Evolutionary conservation across 2,797 vertebrate genomes (phyloP).

Genomic region (Schizopygopsis pylzovi): DNA sequence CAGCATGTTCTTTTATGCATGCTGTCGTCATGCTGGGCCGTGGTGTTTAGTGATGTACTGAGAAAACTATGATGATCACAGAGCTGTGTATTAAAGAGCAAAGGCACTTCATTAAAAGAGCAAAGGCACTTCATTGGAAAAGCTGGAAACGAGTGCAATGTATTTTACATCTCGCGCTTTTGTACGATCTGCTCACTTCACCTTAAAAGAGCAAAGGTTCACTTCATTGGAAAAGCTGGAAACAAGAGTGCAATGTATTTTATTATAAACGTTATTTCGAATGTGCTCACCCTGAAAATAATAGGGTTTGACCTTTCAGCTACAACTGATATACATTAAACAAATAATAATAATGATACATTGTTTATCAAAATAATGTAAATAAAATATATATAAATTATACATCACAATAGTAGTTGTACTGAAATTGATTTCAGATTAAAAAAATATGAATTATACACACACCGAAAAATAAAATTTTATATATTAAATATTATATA

Average conservation of each 20-base stretch:
- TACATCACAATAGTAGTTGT: background rate
- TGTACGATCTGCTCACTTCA: background rate
- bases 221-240: no score
- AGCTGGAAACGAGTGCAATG: background rate
- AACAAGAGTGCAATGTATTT: no score
- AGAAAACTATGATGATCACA: slow-evolving; percentile 5
- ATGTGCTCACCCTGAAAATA: no score
- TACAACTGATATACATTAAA: background rate
- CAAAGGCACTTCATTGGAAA: no score
- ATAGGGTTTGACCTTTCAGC: background rate
- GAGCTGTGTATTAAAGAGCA: background rate
- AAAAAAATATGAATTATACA: background rate
- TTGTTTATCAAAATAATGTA: background rate
- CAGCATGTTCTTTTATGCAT: background rate
- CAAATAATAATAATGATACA: no score
- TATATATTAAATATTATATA: no score
- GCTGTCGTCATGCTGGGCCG: background rate
- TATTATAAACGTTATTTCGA: no score
- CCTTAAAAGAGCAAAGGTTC: no score
- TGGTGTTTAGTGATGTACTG: slow-evolving; percentile 14
- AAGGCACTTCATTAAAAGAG: background rate
- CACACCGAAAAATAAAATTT: no score
- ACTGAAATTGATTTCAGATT: background rate
- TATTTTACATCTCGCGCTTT: background rate
- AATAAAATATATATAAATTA: background rate